Conservation (phyloP, 2,797 vertebrate genomes). For the Macropodus opercularis region DNA sequence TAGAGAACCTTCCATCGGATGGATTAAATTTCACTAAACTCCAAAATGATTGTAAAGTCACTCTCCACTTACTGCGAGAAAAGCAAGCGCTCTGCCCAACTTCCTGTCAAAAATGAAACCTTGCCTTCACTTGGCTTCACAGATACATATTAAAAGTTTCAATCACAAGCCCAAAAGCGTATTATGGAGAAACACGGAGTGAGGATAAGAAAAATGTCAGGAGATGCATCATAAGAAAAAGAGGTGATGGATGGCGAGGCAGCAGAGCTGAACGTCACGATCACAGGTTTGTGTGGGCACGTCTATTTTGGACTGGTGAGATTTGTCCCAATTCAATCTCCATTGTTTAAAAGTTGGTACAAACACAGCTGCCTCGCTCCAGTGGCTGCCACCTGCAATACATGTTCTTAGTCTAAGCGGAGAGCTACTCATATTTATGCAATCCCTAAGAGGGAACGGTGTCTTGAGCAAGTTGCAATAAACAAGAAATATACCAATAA, state of each 20-base stretch:
- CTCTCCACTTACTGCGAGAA: slow-evolving; percentile 33
- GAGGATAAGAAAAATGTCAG: background rate
- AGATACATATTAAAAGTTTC: background rate
- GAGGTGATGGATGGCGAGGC: slow-evolving; percentile 10
- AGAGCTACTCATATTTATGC: slow-evolving; percentile 26
- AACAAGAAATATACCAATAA: slow-evolving; percentile 46
- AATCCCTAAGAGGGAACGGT: slow-evolving; percentile 17
- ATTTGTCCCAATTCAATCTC: slow-evolving; percentile 55
- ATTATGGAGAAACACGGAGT: slow-evolving; percentile 4
- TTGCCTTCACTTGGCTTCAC: background rate
- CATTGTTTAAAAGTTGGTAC: slow-evolving; percentile 46
- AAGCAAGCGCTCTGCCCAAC: slow-evolving; percentile 25
- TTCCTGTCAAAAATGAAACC: slow-evolving; percentile 26
- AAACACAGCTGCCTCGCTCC: slow-evolving; percentile 44
- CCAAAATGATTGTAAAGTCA: slow-evolving; percentile 29
- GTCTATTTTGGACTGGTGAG: slow-evolving; percentile 27
- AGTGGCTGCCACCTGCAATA: slow-evolving; percentile 39
- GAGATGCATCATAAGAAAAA: background rate
- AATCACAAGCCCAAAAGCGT: slow-evolving; percentile 14
- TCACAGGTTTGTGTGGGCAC: slow-evolving; percentile 26
- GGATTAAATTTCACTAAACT: slow-evolving; percentile 28
- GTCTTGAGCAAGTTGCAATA: slow-evolving; percentile 29
- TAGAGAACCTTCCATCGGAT: slow-evolving; percentile 29
- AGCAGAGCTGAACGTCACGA: slow-evolving; percentile 9
- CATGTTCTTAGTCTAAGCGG: slow-evolving; percentile 7